These are phyloP conservation scores for Trematocara variabile DNA, from an alignment of 2,113 vertebrate genomes.

Conservation along the genomic window DNA sequence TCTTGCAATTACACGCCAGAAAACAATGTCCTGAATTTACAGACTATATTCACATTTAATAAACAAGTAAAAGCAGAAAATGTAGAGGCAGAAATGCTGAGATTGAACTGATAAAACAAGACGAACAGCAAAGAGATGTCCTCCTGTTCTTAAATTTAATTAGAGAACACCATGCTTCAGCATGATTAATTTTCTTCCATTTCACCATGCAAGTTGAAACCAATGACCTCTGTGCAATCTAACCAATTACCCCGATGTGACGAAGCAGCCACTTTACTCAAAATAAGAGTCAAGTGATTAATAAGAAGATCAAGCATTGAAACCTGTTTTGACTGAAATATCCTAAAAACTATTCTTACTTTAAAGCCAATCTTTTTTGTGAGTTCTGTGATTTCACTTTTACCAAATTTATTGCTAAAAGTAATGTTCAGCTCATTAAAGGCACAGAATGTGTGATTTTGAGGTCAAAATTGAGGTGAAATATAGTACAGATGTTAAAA, in stretches of 20 bases:
- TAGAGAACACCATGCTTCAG: neutral
- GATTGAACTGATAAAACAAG: neutral
- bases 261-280: neutral
- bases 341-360: neutral
- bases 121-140: neutral
- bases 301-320: neutral
- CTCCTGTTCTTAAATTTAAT: constrained; percentile 13
- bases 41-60: neutral
- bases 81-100: neutral
- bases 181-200: constrained; percentile 1
- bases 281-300: constrained; percentile 20
- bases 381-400: neutral
- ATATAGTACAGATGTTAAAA: neutral
- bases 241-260: neutral
- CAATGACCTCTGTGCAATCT: neutral
- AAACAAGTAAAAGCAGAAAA: neutral
- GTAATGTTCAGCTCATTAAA: neutral
- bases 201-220: neutral
- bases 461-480: neutral
- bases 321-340: neutral
- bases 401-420: neutral
- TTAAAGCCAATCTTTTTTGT: neutral
- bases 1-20: constrained; percentile 1
- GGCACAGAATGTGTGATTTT: neutral
- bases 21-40: neutral